Percentiles rank a stretch among this genome's conserved stretches.
Evolutionary conservation across 2,888 invertebrate genomes (phyloP).

Genomic region (Apantesis nais): DNA sequence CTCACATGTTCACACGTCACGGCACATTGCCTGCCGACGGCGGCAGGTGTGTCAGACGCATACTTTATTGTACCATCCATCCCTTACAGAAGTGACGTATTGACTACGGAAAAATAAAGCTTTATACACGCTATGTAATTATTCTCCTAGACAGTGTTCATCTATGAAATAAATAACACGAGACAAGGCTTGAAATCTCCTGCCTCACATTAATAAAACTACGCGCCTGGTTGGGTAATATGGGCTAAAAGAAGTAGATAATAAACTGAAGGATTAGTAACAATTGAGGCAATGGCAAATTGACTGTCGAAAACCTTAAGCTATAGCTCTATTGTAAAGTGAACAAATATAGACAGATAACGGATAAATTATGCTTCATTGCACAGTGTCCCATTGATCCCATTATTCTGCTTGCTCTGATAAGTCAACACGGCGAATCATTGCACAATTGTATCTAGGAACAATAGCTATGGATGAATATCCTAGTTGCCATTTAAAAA

Average conservation of each 20-base stretch:
- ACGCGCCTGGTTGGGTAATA: constrained; percentile 37
- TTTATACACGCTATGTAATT: constrained; percentile 48
- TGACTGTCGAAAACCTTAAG: constrained; percentile 43
- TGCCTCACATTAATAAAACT: constrained; percentile 50
- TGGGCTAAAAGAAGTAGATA: constrained; percentile 50
- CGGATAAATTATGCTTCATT: constrained; percentile 58
- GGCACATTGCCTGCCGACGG: constrained; percentile 28
- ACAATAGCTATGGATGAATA: constrained; percentile 42
- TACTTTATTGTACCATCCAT: constrained; percentile 59
- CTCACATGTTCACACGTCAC: constrained; percentile 65
- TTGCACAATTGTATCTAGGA: constrained; percentile 47
- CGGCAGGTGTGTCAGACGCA: constrained; percentile 69
- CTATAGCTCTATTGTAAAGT: constrained; percentile 37
- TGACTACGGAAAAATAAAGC: constrained; percentile 53
- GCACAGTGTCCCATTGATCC: constrained; percentile 57
- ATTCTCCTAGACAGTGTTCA: constrained; percentile 49
- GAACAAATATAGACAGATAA: constrained; percentile 49
- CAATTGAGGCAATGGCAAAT: constrained; percentile 56
- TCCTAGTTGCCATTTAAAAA: constrained; percentile 18
- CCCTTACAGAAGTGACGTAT: constrained; percentile 54
- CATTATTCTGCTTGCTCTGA: constrained; percentile 57
- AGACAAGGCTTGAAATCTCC: constrained; percentile 43
- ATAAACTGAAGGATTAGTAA: constrained; percentile 56
- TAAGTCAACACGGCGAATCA: constrained; percentile 54
- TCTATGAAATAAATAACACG: constrained; percentile 46